Conservation (phyloP, 2,113 vertebrate genomes). For the Oryzias melastigma region DNA sequence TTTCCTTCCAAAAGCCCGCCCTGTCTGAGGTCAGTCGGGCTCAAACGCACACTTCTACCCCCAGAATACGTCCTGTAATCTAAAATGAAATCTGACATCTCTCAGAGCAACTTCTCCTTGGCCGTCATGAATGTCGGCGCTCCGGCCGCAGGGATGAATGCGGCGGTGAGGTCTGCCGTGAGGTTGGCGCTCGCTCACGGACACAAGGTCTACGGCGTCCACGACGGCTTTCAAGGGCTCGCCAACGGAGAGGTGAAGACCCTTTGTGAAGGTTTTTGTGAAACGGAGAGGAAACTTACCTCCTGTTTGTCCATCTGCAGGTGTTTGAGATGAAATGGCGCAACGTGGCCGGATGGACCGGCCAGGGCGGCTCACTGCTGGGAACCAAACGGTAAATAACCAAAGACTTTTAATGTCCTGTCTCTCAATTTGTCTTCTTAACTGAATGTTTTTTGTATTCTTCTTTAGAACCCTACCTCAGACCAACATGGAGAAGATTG, state of each 20-base stretch:
- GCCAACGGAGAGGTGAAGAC: constrained; percentile 82
- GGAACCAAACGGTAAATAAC: constrained; percentile 91
- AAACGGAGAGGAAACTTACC: background rate
- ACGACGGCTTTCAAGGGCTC: constrained; percentile 89
- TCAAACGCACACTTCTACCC: background rate
- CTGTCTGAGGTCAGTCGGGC: constrained; percentile 71
- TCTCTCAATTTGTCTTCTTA: too few relatives aligned
- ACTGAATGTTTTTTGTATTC: background rate
- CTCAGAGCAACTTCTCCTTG: constrained; percentile 81
- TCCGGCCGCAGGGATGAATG: constrained; percentile 91
- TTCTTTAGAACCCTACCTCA: constrained; percentile 85
- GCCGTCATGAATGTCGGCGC: constrained; percentile 93
- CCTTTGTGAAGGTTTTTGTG: background rate
- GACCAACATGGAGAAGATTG: constrained; percentile 83
- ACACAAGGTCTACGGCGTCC: constrained; percentile 85
- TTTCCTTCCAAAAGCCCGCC: constrained; percentile 83
- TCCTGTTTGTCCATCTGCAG: constrained; percentile 59
- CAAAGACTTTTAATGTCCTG: background rate
- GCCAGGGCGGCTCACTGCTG: constrained; percentile 90
- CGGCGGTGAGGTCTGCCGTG: constrained; percentile 86
- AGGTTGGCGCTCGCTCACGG: constrained; percentile 83
- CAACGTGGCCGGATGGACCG: constrained; percentile 90
- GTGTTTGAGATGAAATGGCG: constrained; percentile 87
- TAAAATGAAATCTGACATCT: background rate
- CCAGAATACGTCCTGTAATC: background rate